Percentiles rank a stretch among this genome's conserved stretches.
phyloP scores from a whole-genome alignment of 2,888 invertebrate genomes.

The Celastrina argiolus region DNA sequence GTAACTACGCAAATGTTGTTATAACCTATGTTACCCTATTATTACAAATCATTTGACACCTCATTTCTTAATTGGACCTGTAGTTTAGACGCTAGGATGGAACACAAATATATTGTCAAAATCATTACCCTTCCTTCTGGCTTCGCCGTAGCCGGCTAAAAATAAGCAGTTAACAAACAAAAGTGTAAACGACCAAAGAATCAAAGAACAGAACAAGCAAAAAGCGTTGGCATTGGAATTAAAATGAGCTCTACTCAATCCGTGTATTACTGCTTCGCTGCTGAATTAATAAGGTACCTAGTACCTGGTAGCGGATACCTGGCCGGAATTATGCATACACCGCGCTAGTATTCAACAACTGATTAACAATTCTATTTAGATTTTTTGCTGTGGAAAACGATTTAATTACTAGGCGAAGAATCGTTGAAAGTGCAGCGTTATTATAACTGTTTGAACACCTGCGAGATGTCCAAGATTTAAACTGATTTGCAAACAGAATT shows the following conservation, averaged over 20 bases:
- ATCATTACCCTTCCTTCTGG: no score
- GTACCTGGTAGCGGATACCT: conserved; percentile 1
- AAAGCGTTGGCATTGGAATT: background rate
- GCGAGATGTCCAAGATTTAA: background rate
- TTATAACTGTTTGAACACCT: background rate
- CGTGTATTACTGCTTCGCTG: conserved; percentile 7
- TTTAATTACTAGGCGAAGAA: background rate
- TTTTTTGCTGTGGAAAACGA: background rate
- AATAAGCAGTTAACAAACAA: background rate
- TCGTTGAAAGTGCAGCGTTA: background rate
- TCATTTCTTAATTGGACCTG: no score
- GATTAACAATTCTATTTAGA: conserved; percentile 16
- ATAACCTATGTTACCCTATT: no score
- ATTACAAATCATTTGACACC: no score
- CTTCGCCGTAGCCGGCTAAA: no score
- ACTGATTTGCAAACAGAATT: background rate
- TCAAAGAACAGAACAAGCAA: background rate
- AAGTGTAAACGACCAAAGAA: background rate
- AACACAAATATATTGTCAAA: no score
- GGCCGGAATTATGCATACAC: conserved; percentile 14
- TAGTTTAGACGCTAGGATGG: no score
- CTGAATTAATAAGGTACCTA: conserved; percentile 4
- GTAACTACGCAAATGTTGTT: no score
- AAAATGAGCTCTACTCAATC: conserved; percentile 4
- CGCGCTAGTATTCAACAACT: background rate